Evolutionary conservation across 1,140 invertebrate genomes (phyloP), one percentile per base, ranked within the genome.

Genomic region (Drosophila setifemur): DNA sequence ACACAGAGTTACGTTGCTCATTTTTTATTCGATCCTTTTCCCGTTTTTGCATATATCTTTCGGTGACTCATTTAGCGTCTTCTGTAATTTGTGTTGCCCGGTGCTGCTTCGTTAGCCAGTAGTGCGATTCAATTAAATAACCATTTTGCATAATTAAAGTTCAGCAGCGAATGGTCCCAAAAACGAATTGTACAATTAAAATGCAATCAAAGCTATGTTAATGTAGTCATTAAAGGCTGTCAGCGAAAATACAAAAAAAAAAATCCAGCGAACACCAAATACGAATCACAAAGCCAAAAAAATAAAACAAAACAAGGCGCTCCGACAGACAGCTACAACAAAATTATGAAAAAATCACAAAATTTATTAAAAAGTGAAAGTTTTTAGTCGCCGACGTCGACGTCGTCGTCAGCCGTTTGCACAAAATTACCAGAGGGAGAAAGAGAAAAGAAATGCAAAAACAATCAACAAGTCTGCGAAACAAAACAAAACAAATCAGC

Each of bases 351-450:
- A 86, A 83, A 86, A 75, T 86, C 71, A 72, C 55, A 72, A 86
- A 85, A 75, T 73, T 86, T 86, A 86, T 79, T 81, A 67, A 81
- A 60, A 70, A 83, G 78, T 83, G 78, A 83, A 83, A 83, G 78
- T 83, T 83, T 82, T 85, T 70, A 60, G 57, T 63, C 63, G 39
- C 43, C 49, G 48, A 43, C 49, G 50, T 43, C 49, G 48, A 43
- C 49, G 47, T 44, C 49, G 35, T 50, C 47, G 37, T 35, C 21
- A 39, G 54, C 43, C 75, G 72, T 74, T 79, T 71, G 75, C 81
- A 81, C 81, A 75, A 86, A 79, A 86, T 75, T 81, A 86, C 60
- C 72, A 70, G 39, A 55, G 48, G 70, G 55, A 76, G 33, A 76
- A 81, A 66, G 55, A 76, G 33, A 76, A 81, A 66, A 69, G 60